Percentiles rank a stretch among this genome's conserved stretches.
phyloP scores from a whole-genome alignment of 2,888 invertebrate species.

The Dicyrtoma fusca region DNA sequence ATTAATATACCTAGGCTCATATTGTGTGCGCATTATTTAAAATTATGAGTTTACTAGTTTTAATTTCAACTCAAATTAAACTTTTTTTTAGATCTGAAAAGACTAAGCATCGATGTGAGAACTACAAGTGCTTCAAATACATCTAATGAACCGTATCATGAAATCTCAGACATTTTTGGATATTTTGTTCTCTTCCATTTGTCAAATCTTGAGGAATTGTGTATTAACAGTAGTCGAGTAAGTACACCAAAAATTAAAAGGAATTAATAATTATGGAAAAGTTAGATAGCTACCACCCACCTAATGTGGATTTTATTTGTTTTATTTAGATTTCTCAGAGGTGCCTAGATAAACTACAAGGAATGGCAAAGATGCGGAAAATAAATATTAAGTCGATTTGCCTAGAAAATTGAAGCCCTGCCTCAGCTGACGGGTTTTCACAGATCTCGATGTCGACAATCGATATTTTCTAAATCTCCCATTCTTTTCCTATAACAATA shows the following conservation, averaged over 20 bases:
- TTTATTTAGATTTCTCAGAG: background rate
- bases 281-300: too few species aligned
- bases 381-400: conserved; percentile 8
- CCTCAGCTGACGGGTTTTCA: background rate
- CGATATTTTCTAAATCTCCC: too few species aligned
- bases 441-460: too few species aligned
- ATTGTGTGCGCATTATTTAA: too few species aligned
- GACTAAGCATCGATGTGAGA: conserved; percentile 3
- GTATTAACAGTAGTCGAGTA: conserved; percentile 20
- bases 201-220: conserved; percentile 10
- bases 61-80: background rate
- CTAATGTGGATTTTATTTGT: background rate
- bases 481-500: too few species aligned
- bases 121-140: background rate
- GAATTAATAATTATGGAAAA: background rate
- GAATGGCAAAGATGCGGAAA: conserved; percentile 22
- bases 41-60: too few species aligned
- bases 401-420: background rate
- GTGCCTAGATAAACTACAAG: background rate
- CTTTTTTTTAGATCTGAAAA: conserved; percentile 6
- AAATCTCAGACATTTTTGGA: conserved; percentile 11
- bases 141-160: conserved; percentile 13
- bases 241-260: background rate
- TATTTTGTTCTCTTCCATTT: conserved; percentile 11
- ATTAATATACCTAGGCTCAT: too few species aligned